Evolutionary conservation across 2,888 invertebrate species (phyloP).

Genomic region (Drosophila demipolita): DNA sequence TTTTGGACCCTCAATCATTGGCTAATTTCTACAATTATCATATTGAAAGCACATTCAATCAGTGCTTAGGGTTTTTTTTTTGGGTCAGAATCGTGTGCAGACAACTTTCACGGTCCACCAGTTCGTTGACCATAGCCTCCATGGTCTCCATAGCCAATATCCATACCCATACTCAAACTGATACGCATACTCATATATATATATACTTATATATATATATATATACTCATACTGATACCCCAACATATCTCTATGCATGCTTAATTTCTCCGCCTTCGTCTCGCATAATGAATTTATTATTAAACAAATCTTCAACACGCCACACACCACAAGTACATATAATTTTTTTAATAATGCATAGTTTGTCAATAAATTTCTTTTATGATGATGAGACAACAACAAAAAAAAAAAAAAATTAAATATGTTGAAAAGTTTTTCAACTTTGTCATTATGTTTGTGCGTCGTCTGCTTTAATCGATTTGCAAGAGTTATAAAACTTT

Average conservation of each 20-base stretch:
- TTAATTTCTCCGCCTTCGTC: slow-evolving; percentile 71
- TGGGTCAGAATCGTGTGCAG: slow-evolving; percentile 74
- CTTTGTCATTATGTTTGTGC: slow-evolving; percentile 21
- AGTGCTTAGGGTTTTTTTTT: slow-evolving; percentile 37
- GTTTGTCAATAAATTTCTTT: slow-evolving; percentile 82
- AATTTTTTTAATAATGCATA: slow-evolving; percentile 82
- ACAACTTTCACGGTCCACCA: slow-evolving; percentile 76
- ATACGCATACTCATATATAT: slow-evolving; percentile 29
- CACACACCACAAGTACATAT: slow-evolving; percentile 76
- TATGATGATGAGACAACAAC: slow-evolving; percentile 40
- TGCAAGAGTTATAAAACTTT: neutral
- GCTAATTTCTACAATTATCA: slow-evolving; percentile 65
- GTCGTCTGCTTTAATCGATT: neutral
- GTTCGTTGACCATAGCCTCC: slow-evolving; percentile 72
- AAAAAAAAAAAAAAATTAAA: neutral
- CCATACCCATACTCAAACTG: slow-evolving; percentile 36
- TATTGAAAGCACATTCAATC: slow-evolving; percentile 49
- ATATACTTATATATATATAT: neutral
- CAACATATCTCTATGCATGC: slow-evolving; percentile 70
- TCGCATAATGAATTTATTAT: slow-evolving; percentile 78
- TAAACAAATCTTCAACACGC: slow-evolving; percentile 74
- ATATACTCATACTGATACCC: slow-evolving; percentile 11
- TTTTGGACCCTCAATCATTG: slow-evolving; percentile 29
- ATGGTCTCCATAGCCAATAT: slow-evolving; percentile 42
- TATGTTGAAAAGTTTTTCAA: neutral